phyloP scores from a whole-genome alignment of 2,797 vertebrate species.

The Synaphobranchus kaupii region DNA sequence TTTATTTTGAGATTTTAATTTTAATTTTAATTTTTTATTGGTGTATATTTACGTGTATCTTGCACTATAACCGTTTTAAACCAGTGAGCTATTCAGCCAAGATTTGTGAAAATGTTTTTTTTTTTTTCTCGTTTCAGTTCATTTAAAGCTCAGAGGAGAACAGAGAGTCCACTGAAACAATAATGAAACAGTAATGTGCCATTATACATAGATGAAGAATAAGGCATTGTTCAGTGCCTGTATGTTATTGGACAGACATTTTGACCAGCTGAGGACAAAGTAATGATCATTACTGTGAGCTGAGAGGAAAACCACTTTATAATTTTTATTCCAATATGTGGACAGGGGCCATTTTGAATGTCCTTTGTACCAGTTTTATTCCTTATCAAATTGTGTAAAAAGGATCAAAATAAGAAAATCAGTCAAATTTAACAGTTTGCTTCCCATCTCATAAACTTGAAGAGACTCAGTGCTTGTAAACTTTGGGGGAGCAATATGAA shows the following conservation, averaged over 20 bases:
- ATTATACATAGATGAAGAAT: background rate
- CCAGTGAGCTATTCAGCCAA: background rate
- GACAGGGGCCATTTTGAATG: background rate
- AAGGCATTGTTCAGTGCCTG: conserved; percentile 1
- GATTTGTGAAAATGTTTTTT: background rate
- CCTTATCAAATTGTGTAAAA: background rate
- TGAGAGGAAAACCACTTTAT: background rate
- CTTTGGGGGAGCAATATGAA: background rate
- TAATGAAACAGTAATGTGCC: background rate
- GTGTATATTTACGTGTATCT: conserved; percentile 39
- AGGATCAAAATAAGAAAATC: conserved; percentile 10
- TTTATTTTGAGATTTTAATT: conserved; percentile 50
- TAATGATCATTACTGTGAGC: background rate
- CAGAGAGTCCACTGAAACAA: background rate
- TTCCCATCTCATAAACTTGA: background rate
- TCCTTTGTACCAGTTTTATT: background rate
- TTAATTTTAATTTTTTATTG: conserved; percentile 35
- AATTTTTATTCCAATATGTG: background rate
- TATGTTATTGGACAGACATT: background rate
- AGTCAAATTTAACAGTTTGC: background rate
- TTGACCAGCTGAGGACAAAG: background rate
- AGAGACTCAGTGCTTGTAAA: background rate
- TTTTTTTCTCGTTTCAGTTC: background rate
- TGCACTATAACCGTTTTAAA: conserved; percentile 48
- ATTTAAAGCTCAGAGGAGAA: background rate